phyloP scores from a whole-genome alignment of 2,888 invertebrate species.

The Morpho achilles region DNA sequence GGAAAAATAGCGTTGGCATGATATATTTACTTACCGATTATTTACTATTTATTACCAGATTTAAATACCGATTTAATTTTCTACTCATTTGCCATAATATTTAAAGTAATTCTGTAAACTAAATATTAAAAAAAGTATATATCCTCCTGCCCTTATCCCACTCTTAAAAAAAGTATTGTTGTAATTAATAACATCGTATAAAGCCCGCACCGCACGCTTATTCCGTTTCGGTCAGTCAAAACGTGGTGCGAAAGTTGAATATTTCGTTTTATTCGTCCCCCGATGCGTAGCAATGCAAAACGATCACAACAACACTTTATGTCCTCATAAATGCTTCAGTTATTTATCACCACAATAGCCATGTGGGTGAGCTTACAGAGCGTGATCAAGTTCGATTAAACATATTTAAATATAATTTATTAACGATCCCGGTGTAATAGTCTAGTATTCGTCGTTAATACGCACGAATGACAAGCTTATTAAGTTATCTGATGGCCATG shows the following conservation, averaged over 20 bases:
- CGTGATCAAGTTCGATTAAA: conserved; percentile 14
- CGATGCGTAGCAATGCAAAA: conserved; percentile 44
- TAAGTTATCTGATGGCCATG: conserved; percentile 6
- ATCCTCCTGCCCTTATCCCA: no score
- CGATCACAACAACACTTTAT: conserved; percentile 39
- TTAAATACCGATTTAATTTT: no score
- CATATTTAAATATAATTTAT: conserved; percentile 14
- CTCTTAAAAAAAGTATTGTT: neutral
- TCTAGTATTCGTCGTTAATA: conserved; percentile 4
- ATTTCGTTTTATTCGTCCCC: conserved; percentile 50
- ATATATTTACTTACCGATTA: no score
- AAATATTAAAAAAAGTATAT: no score
- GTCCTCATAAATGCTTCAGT: conserved; percentile 46
- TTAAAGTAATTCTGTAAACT: no score
- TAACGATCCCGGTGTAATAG: conserved; percentile 8
- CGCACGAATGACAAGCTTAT: conserved; percentile 12
- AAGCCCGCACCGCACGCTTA: conserved; percentile 33
- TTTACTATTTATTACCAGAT: no score
- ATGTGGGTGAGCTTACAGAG: conserved; percentile 21
- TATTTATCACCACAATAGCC: conserved; percentile 37
- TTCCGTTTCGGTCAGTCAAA: conserved; percentile 52
- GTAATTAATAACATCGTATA: conserved; percentile 21
- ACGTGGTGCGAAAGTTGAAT: conserved; percentile 46
- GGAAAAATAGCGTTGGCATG: no score
- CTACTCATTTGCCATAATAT: no score